phyloP scores from a whole-genome alignment of 2,888 invertebrate genomes.

The Eupithecia tripunctaria region DNA sequence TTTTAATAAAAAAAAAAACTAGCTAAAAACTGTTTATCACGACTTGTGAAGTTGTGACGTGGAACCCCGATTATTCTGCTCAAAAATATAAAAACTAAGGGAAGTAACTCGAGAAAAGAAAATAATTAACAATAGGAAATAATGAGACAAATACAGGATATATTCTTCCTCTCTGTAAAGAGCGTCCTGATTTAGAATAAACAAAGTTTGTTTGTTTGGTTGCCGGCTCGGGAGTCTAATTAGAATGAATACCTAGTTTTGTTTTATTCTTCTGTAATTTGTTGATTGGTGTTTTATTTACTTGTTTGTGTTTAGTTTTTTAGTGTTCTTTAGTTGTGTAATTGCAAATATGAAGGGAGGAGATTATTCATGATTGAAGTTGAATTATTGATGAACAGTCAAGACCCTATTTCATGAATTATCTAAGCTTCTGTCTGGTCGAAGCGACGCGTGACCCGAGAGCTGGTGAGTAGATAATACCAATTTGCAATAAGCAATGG shows the following conservation, averaged over 20 bases:
- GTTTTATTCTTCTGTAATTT: slow-evolving; percentile 16
- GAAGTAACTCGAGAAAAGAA: slow-evolving; percentile 19
- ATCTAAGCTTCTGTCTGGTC: too few species aligned
- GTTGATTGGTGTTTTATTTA: slow-evolving; percentile 8
- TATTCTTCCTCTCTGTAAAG: slow-evolving; percentile 33
- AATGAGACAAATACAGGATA: slow-evolving; percentile 42
- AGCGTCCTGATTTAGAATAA: slow-evolving; percentile 33
- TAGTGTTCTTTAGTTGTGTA: neutral
- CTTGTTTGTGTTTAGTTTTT: neutral
- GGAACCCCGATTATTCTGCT: neutral
- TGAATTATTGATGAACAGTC: neutral
- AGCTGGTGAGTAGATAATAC: too few species aligned
- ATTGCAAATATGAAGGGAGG: neutral
- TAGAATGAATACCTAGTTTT: slow-evolving; percentile 28
- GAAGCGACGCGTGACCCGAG: too few species aligned
- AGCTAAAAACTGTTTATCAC: too few species aligned
- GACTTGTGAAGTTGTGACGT: neutral
- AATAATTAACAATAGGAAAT: slow-evolving; percentile 34
- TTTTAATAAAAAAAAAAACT: too few species aligned
- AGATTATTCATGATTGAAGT: neutral
- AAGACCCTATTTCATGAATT: too few species aligned
- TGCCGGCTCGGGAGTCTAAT: slow-evolving; percentile 29
- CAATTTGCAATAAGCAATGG: neutral
- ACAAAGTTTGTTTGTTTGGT: slow-evolving; percentile 37
- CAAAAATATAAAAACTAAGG: slow-evolving; percentile 10